These are phyloP conservation scores for Pelecanus crispus DNA, from an alignment of 2,113 vertebrate genomes.

Conservation along the genomic window DNA sequence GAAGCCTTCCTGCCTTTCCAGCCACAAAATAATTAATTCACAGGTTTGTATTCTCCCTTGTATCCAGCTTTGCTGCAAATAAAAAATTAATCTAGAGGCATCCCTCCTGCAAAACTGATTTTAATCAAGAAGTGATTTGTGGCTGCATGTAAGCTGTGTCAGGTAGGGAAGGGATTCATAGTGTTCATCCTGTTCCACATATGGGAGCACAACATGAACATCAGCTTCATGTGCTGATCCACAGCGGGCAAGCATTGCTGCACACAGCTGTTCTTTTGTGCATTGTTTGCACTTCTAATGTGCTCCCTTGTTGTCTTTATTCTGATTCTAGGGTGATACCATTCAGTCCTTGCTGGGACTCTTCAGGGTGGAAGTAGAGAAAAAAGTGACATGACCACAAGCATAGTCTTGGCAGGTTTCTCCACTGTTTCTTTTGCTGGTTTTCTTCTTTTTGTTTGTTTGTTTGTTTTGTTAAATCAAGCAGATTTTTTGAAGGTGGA, in stretches of 20 bases:
- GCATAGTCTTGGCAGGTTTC: background rate
- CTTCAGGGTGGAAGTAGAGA: background rate
- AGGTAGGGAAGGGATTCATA: background rate
- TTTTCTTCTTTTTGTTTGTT: background rate
- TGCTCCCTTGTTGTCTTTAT: background rate
- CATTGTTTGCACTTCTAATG: background rate
- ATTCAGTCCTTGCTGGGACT: background rate
- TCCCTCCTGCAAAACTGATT: background rate
- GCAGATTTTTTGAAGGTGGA: background rate
- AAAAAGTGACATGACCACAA: background rate
- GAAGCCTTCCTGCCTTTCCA: background rate
- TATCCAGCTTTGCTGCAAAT: background rate
- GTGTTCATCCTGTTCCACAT: background rate
- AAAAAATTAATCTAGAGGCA: background rate
- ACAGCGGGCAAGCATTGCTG: background rate
- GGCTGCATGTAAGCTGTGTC: background rate
- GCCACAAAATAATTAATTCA: background rate
- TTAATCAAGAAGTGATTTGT: slow-evolving; percentile 15
- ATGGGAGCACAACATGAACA: background rate
- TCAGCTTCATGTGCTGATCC: background rate
- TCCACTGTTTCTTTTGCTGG: accelerated
- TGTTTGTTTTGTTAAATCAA: background rate
- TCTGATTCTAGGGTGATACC: background rate
- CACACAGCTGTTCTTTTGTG: background rate
- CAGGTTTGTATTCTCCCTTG: background rate